Conservation (phyloP, 2,113 vertebrate genomes). For the Centropus bengalensis region DNA sequence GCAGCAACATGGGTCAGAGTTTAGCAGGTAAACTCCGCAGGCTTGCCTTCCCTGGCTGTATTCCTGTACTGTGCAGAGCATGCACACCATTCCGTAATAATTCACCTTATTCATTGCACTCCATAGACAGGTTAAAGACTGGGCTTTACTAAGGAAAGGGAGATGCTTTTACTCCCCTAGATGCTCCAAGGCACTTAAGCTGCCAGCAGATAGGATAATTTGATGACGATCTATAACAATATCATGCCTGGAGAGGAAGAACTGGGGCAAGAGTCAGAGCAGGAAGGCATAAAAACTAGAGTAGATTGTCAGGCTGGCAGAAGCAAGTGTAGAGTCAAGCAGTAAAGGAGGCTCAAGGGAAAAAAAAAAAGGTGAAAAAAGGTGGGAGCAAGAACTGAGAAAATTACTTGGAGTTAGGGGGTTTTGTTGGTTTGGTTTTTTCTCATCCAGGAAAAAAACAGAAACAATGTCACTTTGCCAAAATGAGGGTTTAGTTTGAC, state of each 20-base stretch:
- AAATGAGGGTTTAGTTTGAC: not conserved
- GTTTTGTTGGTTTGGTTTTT: not conserved
- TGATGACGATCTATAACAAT: not conserved
- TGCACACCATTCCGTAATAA: not conserved
- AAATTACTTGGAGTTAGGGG: accelerated
- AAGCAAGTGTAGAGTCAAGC: not conserved
- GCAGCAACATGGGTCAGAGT: not conserved
- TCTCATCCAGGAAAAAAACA: not conserved
- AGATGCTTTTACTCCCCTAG: not conserved
- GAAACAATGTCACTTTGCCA: not conserved
- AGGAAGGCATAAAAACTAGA: not conserved
- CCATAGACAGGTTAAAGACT: not conserved
- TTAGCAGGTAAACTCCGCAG: not conserved
- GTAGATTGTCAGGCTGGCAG: not conserved
- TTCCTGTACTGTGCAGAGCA: not conserved
- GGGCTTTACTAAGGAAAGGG: not conserved
- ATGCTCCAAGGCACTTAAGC: not conserved
- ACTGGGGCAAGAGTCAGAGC: not conserved
- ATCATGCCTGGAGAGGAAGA: not conserved
- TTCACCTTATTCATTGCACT: not conserved
- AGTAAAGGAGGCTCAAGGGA: not conserved
- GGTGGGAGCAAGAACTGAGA: not conserved
- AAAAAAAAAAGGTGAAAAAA: not conserved
- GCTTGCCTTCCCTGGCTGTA: not conserved
- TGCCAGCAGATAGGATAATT: not conserved